phyloP scores from a whole-genome alignment of 2,888 invertebrate species.

The Lamellibrachia satsuma region DNA sequence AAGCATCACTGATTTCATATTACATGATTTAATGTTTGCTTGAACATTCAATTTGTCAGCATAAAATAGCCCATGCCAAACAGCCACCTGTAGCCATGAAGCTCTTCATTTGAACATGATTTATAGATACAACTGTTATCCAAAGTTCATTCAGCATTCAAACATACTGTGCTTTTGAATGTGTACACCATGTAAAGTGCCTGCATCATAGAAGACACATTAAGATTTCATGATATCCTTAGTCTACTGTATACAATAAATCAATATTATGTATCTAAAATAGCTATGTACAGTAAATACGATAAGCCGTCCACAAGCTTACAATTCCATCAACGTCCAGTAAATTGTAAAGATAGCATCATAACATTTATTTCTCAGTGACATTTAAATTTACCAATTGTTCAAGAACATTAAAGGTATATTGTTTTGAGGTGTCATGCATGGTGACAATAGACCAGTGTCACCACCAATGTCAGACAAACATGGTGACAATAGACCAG shows the following conservation, averaged over 20 bases:
- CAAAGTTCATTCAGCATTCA: neutral
- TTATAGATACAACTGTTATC: neutral
- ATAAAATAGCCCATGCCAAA: neutral
- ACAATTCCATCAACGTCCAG: neutral
- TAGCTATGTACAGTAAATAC: constrained; percentile 12
- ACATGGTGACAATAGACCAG: too few species aligned
- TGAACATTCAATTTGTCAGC: neutral
- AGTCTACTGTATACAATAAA: neutral
- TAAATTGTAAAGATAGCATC: constrained; percentile 17
- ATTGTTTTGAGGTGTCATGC: neutral
- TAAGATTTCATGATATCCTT: neutral
- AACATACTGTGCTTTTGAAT: neutral
- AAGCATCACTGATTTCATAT: neutral
- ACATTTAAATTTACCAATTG: neutral
- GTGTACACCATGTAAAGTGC: neutral
- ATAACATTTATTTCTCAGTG: neutral
- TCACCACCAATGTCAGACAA: too few species aligned
- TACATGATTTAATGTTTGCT: neutral
- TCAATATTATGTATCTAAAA: neutral
- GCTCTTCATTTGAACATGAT: neutral
- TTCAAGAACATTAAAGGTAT: neutral
- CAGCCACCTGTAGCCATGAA: neutral
- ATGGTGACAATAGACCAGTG: too few species aligned
- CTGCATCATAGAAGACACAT: neutral
- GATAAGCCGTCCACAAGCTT: neutral